phyloP scores from a whole-genome alignment of 2,888 invertebrate species.

The Nineta flava region DNA sequence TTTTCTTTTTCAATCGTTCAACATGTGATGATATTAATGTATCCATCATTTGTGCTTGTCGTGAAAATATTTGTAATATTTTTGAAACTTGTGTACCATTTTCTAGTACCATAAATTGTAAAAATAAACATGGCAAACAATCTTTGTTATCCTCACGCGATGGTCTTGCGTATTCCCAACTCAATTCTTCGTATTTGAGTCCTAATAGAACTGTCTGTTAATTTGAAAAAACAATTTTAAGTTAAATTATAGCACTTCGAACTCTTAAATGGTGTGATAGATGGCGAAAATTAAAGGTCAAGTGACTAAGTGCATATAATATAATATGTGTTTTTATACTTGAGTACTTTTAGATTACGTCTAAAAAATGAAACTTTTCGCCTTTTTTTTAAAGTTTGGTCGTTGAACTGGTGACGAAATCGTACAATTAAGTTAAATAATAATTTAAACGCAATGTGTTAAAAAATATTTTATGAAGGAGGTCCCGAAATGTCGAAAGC shows the following conservation, averaged over 20 bases:
- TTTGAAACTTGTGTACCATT: conserved; percentile 64
- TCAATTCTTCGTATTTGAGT: conserved; percentile 73
- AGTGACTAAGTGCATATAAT: background rate
- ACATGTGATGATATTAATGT: conserved; percentile 70
- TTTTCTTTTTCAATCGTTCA: conserved; percentile 46
- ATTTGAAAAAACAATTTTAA: background rate
- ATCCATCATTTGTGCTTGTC: conserved; percentile 76
- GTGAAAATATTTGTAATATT: conserved; percentile 56
- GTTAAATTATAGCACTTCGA: background rate
- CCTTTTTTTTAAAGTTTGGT: no score
- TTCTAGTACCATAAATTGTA: conserved; percentile 74
- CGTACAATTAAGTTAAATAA: no score
- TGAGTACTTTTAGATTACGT: no score
- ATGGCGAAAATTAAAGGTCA: background rate
- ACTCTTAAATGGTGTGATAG: background rate
- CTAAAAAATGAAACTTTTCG: no score
- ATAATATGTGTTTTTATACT: no score
- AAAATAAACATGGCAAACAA: conserved; percentile 79
- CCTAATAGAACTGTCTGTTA: conserved; percentile 67
- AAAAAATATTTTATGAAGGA: no score
- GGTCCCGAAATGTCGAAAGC: no score
- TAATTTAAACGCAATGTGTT: no score
- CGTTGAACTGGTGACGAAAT: no score
- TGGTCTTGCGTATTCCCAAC: conserved; percentile 84
- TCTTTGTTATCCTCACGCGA: conserved; percentile 71